These are phyloP conservation scores for Clostera curtula DNA, from an alignment of 2,888 invertebrate species.

Conservation along the genomic window DNA sequence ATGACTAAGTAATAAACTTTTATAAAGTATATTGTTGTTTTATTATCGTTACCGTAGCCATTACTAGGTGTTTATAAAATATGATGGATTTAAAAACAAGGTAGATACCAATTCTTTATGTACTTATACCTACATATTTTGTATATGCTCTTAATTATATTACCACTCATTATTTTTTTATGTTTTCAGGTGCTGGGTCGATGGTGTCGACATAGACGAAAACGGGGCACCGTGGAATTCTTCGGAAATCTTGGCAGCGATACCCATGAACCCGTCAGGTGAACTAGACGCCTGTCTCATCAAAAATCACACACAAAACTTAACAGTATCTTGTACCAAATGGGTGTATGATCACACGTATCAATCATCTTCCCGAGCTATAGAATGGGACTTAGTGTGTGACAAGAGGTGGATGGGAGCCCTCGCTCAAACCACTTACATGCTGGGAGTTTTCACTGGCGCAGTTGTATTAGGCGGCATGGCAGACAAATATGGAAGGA, in stretches of 20 bases:
- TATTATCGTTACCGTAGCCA: too few relatives aligned
- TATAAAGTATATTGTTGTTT: too few relatives aligned
- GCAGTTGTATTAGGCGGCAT: conserved; percentile 86
- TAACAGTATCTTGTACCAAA: conserved; percentile 45
- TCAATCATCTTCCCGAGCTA: conserved; percentile 81
- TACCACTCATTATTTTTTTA: too few relatives aligned
- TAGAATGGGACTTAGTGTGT: conserved; percentile 90
- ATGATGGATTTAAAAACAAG: too few relatives aligned
- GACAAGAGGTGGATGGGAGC: conserved; percentile 87
- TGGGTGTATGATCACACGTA: conserved; percentile 86
- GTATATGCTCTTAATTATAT: too few relatives aligned
- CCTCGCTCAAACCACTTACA: conserved; percentile 83
- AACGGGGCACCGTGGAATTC: conserved; percentile 74
- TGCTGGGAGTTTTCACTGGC: conserved; percentile 90
- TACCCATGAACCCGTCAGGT: conserved; percentile 72
- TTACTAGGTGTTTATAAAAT: too few relatives aligned
- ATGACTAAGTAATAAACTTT: too few relatives aligned
- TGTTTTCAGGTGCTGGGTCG: conserved; percentile 75
- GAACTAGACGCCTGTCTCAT: conserved; percentile 77
- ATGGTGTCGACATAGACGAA: conserved; percentile 75
- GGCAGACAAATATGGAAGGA: conserved; percentile 89
- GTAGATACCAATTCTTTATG: too few relatives aligned
- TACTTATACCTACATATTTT: too few relatives aligned
- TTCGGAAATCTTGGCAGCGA: conserved; percentile 66
- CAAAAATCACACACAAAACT: conserved; percentile 53